Conservation (phyloP, 2,113 vertebrate species). For the Larimichthys polyactis region DNA sequence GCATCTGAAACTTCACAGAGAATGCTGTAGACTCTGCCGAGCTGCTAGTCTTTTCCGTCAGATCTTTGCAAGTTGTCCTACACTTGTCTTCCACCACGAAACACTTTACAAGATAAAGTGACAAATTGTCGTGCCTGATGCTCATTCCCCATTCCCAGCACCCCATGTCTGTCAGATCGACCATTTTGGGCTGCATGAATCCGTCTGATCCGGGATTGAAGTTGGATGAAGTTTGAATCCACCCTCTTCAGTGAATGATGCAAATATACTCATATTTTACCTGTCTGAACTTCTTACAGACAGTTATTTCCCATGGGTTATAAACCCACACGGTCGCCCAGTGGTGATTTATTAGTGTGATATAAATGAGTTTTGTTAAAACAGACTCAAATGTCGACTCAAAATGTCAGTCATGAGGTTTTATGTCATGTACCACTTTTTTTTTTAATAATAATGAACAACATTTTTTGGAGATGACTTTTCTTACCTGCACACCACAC, state of each 20-base stretch:
- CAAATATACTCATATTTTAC: slow-evolving; percentile 38
- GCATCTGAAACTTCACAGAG: background rate
- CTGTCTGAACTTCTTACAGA: slow-evolving; percentile 6
- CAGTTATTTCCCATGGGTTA: background rate
- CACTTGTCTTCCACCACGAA: background rate
- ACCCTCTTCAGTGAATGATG: background rate
- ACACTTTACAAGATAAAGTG: slow-evolving; percentile 13
- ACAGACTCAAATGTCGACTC: background rate
- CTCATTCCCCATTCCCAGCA: slow-evolving; percentile 1
- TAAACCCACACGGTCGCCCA: background rate
- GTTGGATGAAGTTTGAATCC: slow-evolving; percentile 27
- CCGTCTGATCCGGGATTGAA: background rate
- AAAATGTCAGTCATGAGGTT: slow-evolving; percentile 6
- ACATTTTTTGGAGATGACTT: background rate
- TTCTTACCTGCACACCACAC: background rate
- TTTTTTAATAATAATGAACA: background rate
- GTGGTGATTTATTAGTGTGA: slow-evolving; percentile 19
- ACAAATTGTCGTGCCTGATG: slow-evolving; percentile 10
- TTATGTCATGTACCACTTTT: no score
- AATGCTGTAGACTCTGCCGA: background rate
- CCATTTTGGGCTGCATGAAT: slow-evolving; percentile 1
- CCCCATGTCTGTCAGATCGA: slow-evolving; percentile 9
- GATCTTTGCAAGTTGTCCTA: background rate
- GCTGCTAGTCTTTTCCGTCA: background rate
- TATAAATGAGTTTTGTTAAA: slow-evolving; percentile 36